Conservation (phyloP, 2,797 vertebrate species). For the Enteromius paludinosus region DNA sequence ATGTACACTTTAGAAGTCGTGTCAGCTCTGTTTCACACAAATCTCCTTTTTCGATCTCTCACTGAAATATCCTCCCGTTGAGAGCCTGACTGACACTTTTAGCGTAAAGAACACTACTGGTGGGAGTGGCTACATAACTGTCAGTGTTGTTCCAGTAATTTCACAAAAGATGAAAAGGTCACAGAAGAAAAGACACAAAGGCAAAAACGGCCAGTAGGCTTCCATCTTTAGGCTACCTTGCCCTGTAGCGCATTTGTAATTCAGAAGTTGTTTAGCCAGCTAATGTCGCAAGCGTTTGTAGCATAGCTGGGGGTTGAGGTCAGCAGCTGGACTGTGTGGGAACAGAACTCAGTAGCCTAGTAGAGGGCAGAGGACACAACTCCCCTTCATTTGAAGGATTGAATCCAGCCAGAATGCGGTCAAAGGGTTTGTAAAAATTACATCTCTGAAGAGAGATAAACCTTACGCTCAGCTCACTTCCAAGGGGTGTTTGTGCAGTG, state of each 20-base stretch:
- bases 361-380: conserved; percentile 37
- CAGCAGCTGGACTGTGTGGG: conserved; percentile 55
- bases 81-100: conserved; percentile 43
- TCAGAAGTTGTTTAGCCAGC: conserved; percentile 38
- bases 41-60: conserved; percentile 1
- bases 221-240: conserved; percentile 36
- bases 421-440: conserved; percentile 26
- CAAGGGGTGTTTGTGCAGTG: neutral
- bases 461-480: neutral
- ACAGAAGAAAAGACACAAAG: neutral
- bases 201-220: conserved; percentile 27
- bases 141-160: conserved; percentile 18
- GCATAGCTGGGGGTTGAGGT: conserved; percentile 38
- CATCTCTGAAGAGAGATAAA: conserved; percentile 33
- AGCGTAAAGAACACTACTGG: conserved; percentile 7
- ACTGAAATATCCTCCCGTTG: conserved; percentile 22
- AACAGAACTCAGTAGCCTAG: conserved; percentile 38
- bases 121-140: conserved; percentile 10
- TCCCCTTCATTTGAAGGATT: conserved; percentile 32
- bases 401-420: conserved; percentile 32
- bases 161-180: neutral
- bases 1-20: neutral
- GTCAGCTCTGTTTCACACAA: neutral
- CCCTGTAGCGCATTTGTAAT: conserved; percentile 19
- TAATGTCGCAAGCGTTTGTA: conserved; percentile 11